Evolutionary conservation across 2,113 vertebrate species (phyloP).

Genomic region (Colossoma macropomum): DNA sequence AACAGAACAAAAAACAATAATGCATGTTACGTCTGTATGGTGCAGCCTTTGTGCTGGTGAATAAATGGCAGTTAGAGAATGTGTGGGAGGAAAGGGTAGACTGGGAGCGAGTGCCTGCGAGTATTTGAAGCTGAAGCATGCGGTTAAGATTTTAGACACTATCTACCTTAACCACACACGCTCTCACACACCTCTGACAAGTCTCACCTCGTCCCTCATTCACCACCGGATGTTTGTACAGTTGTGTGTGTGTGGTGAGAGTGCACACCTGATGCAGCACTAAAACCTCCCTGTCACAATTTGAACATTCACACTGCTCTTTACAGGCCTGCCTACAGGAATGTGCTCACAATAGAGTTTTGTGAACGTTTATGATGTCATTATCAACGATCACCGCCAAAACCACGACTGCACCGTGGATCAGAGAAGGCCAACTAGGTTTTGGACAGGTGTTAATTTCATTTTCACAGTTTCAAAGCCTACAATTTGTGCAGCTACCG

Average conservation of each 20-base stretch:
- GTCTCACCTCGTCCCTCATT: slow-evolving; percentile 48
- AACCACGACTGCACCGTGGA: too few species aligned
- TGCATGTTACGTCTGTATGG: not conserved
- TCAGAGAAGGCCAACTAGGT: too few species aligned
- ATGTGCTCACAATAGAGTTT: not conserved
- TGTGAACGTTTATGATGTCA: too few species aligned
- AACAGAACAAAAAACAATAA: not conserved
- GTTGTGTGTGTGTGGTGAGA: slow-evolving; percentile 31
- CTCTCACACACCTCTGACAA: not conserved
- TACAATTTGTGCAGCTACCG: too few species aligned
- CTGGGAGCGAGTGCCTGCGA: not conserved
- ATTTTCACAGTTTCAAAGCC: too few species aligned
- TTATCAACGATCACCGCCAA: too few species aligned
- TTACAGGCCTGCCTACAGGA: too few species aligned
- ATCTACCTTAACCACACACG: slow-evolving; percentile 51
- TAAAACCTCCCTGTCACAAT: slow-evolving; percentile 19
- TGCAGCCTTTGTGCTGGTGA: slow-evolving; percentile 1
- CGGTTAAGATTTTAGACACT: slow-evolving; percentile 37
- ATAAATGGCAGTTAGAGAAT: not conserved
- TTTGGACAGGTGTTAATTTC: too few species aligned
- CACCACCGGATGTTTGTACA: slow-evolving; percentile 60
- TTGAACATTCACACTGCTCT: not conserved
- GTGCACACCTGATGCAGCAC: slow-evolving; percentile 41
- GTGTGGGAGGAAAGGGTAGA: slow-evolving; percentile 32
- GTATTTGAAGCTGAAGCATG: slow-evolving; percentile 35